A percentile compares a stretch with the other conserved stretches of the same genome.
phyloP scores from a whole-genome alignment of 2,113 vertebrate genomes.

The Willisornis vidua region DNA sequence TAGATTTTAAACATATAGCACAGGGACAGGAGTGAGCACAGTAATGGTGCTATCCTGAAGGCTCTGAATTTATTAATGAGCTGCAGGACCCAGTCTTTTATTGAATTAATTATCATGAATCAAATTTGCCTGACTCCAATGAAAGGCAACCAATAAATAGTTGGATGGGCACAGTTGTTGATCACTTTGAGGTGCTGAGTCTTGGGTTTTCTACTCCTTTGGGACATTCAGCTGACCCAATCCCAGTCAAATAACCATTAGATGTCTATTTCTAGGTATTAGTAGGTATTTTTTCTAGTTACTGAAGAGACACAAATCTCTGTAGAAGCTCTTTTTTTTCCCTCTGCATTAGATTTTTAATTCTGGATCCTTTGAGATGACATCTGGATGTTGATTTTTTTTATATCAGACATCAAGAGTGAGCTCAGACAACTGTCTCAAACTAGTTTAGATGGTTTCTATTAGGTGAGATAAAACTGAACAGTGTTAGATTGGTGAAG shows the following conservation, averaged over 20 bases:
- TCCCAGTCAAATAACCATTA: background rate
- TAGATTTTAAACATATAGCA: background rate
- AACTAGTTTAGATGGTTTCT: background rate
- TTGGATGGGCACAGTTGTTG: background rate
- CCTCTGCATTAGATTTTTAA: background rate
- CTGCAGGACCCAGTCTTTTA: background rate
- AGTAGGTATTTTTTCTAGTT: background rate
- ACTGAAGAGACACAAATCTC: background rate
- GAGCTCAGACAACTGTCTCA: background rate
- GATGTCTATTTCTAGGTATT: background rate
- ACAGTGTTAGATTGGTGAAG: background rate
- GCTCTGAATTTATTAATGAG: slow-evolving; percentile 20
- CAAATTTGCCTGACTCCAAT: background rate
- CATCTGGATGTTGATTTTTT: background rate
- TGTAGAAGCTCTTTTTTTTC: background rate
- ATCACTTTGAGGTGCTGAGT: background rate
- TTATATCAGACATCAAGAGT: background rate
- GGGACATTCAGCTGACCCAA: background rate
- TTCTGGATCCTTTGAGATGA: background rate
- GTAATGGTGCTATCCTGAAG: background rate
- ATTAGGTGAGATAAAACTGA: background rate
- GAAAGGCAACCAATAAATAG: background rate
- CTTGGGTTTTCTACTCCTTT: background rate
- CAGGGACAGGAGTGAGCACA: background rate
- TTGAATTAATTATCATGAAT: slow-evolving; percentile 20